Base-by-base conservation (phyloP, 1,140 invertebrate species). In the Archivesica marissinica region DNA sequence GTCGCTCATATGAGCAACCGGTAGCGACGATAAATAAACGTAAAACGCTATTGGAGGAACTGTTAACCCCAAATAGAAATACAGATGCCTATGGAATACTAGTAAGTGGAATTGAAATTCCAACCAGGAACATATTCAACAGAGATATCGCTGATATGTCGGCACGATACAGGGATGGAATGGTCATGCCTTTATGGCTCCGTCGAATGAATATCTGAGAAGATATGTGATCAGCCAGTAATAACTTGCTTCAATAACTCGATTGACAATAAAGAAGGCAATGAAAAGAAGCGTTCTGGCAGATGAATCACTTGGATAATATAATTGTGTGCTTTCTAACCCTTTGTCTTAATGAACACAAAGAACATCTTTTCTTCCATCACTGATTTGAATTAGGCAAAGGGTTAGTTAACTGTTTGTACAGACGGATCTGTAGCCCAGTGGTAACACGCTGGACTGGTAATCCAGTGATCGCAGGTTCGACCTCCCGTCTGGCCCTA, bases 221-320 rank as follows among this genome's bases (percentile, higher is more conserved):
- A n/a, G n/a, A 64, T 15, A 64, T 33, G 38, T 35, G 38, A 64
- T 64, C 33, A 64, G 13, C 54, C 59, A 15, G 9, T 25, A 33
- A 64, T 64, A 64, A 64, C 38, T 64, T 64, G 59, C 59, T 20
- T 64, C 59, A 64, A 64, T 64, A 35, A 64, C 59, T 25, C 30
- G 59, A 35, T 33, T 35, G 30, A 33, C 15, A 64, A 64, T 64
- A 64, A 64, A 64, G 38, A 13, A 20, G n/a, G 59, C 30, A 64
- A 64, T 64, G 38, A 64, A 64, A 35, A 54, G 25, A 54, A 64
- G 20, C 30, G 38, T 35, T 64, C 59, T 64, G 59, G 59, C 3
- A 64, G 59, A 64, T 64, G 59, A 64, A 35, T 64, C 59, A 64
- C 23, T 33, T n/a, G 2, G 1, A 64, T 25, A 64, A 35, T 64